phyloP scores from a whole-genome alignment of 2,113 vertebrate species.

The Hymenochirus boettgeri region DNA sequence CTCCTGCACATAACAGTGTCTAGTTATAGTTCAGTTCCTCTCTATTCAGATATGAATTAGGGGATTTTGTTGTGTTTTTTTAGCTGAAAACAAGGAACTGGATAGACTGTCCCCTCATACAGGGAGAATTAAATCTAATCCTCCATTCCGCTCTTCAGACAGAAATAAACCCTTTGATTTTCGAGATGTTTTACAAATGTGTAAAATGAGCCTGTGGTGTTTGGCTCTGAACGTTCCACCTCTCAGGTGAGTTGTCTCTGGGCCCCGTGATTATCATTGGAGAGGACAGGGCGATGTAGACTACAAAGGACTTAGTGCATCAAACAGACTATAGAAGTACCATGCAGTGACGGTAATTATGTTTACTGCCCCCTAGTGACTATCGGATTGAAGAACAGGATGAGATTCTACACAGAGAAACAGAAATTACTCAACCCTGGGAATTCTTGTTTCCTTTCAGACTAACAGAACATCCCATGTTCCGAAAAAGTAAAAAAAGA shows the following conservation, averaged over 20 bases:
- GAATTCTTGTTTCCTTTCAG: too few relatives aligned
- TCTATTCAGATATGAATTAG: too few relatives aligned
- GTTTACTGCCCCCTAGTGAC: slow-evolving; percentile 1
- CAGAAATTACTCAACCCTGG: too few relatives aligned
- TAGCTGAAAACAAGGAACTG: too few relatives aligned
- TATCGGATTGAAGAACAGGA: neutral
- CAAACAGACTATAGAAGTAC: slow-evolving; percentile 35
- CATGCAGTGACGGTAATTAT: slow-evolving; percentile 18
- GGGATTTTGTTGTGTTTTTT: too few relatives aligned
- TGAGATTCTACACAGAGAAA: neutral
- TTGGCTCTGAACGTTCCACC: neutral
- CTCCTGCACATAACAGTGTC: too few relatives aligned
- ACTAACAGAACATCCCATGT: too few relatives aligned
- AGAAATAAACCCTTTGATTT: slow-evolving; percentile 26
- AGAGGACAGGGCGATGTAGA: slow-evolving; percentile 22
- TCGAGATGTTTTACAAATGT: slow-evolving; percentile 37
- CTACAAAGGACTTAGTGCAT: slow-evolving; percentile 15
- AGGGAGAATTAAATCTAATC: slow-evolving; percentile 22
- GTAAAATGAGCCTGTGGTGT: slow-evolving; percentile 8
- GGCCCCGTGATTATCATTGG: slow-evolving; percentile 29
- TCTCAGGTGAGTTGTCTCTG: slow-evolving; percentile 20
- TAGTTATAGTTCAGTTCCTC: too few relatives aligned
- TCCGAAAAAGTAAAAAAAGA: too few relatives aligned
- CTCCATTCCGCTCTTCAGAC: slow-evolving; percentile 7
- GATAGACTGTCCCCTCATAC: neutral